phyloP scores from a whole-genome alignment of 2,113 vertebrate species.

The Atlantisia rogersi region DNA sequence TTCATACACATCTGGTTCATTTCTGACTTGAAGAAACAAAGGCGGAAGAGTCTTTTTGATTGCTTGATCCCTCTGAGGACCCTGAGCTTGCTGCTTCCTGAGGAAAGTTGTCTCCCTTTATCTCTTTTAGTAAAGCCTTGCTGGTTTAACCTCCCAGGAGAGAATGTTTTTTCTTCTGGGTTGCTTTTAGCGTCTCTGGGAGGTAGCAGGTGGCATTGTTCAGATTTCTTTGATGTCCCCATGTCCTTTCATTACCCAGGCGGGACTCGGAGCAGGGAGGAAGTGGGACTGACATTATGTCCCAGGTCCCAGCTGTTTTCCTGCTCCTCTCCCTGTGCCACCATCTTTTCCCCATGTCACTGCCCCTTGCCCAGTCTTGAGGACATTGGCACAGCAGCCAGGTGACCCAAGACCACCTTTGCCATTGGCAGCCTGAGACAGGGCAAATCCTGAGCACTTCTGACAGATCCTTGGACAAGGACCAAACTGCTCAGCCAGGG shows the following conservation, averaged over 20 bases:
- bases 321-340: background rate
- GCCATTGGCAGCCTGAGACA: background rate
- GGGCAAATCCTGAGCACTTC: background rate
- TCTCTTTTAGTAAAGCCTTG: background rate
- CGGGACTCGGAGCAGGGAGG: background rate
- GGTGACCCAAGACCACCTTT: background rate
- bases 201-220: background rate
- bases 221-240: background rate
- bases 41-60: background rate
- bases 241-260: background rate
- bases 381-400: background rate
- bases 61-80: background rate
- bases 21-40: conserved; percentile 6
- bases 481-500: background rate
- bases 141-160: background rate
- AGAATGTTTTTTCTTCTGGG: background rate
- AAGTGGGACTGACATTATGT: background rate
- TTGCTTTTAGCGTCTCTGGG: background rate
- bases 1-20: background rate
- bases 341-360: background rate
- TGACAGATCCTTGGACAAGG: background rate
- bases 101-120: background rate
- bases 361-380: background rate
- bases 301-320: background rate
- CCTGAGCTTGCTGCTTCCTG: background rate